These are phyloP conservation scores for Agrochola litura DNA, from an alignment of 2,888 invertebrate genomes.

Conservation along the genomic window DNA sequence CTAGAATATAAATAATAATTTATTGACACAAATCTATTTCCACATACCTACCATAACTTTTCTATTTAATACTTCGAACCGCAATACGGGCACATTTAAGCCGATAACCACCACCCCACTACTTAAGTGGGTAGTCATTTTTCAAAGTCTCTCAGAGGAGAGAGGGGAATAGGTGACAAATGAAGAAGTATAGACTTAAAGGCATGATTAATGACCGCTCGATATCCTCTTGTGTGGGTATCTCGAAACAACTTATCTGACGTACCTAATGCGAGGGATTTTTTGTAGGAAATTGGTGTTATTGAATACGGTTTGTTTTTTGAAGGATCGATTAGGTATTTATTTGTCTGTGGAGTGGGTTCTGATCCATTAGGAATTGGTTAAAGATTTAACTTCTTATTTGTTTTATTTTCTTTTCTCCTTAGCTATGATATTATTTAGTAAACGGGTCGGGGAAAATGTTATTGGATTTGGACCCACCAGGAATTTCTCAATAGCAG, in stretches of 20 bases:
- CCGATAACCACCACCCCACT: slow-evolving; percentile 17
- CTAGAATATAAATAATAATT: neutral
- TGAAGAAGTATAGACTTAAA: slow-evolving; percentile 81
- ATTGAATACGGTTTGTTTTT: slow-evolving; percentile 29
- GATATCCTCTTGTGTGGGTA: slow-evolving; percentile 67
- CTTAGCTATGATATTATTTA: neutral
- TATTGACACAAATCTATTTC: slow-evolving; percentile 21
- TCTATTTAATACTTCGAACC: slow-evolving; percentile 28
- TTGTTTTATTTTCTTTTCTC: neutral
- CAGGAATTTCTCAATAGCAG: too few relatives aligned
- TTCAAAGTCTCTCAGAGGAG: slow-evolving; percentile 80
- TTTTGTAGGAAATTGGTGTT: slow-evolving; percentile 13
- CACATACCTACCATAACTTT: slow-evolving; percentile 10
- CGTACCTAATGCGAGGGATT: slow-evolving; percentile 11
- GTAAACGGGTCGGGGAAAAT: too few relatives aligned
- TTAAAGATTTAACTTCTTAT: too few relatives aligned
- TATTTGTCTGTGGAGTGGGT: neutral
- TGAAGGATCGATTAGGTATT: neutral
- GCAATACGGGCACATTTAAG: slow-evolving; percentile 47
- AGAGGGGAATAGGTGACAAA: slow-evolving; percentile 83
- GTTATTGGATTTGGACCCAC: too few relatives aligned
- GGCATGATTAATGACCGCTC: slow-evolving; percentile 80
- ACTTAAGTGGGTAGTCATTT: slow-evolving; percentile 80
- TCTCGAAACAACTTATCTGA: slow-evolving; percentile 50
- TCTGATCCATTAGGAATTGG: neutral